Evolutionary conservation across 2,113 vertebrate genomes (phyloP).

Genomic region (Pholis gunnellus): DNA sequence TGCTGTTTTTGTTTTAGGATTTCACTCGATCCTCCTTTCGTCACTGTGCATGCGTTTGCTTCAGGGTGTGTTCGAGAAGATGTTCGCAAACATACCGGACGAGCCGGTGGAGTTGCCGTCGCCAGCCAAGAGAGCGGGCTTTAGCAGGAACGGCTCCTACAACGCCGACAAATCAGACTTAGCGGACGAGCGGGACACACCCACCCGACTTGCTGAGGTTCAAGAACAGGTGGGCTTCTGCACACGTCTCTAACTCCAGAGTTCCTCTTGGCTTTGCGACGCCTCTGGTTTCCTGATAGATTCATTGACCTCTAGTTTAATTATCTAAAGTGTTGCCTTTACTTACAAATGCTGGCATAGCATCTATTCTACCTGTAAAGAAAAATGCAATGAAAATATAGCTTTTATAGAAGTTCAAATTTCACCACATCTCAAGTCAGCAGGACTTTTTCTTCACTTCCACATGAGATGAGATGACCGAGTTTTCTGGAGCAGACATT

Average conservation of each 20-base stretch:
- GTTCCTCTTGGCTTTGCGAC: background rate
- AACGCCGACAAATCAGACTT: conserved; percentile 86
- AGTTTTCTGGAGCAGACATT: background rate
- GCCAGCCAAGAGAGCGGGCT: conserved; percentile 82
- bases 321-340: background rate
- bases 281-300: background rate
- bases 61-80: conserved; percentile 96
- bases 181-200: conserved; percentile 88
- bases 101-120: conserved; percentile 82
- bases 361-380: background rate
- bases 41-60: background rate
- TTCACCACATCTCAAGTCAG: background rate
- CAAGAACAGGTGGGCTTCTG: conserved; percentile 89
- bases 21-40: background rate
- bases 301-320: background rate
- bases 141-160: conserved; percentile 86
- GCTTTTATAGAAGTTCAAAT: background rate
- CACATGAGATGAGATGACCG: too few species aligned
- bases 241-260: background rate
- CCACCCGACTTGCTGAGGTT: conserved; percentile 85
- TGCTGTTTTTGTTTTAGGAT: background rate
- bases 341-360: background rate
- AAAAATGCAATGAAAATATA: background rate
- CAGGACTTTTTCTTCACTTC: background rate
- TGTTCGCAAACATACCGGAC: conserved; percentile 95